These are phyloP conservation scores for Brienomyrus longianalis DNA, from an alignment of 2,113 vertebrate species.

Conservation along the genomic window DNA sequence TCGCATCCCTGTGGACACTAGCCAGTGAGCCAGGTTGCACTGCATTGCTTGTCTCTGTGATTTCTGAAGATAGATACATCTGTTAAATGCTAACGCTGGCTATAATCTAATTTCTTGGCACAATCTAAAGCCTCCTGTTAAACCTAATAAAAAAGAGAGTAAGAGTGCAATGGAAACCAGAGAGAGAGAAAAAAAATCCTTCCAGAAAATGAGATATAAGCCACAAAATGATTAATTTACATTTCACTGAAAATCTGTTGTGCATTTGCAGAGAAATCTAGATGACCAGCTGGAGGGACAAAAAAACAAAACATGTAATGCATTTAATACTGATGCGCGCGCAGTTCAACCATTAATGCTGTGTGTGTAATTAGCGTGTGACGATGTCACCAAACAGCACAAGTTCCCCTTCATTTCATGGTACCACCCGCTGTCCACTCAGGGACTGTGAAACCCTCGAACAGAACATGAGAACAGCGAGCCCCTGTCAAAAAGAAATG, in stretches of 20 bases:
- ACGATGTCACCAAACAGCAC: not conserved
- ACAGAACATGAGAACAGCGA: not conserved
- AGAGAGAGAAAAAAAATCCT: not conserved
- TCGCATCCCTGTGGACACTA: not conserved
- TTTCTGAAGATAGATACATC: constrained; percentile 2
- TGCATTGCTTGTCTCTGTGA: not conserved
- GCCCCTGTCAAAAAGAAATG: not conserved
- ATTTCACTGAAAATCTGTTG: not conserved
- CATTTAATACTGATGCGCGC: not conserved
- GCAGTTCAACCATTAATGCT: not conserved
- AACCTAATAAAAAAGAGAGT: not conserved
- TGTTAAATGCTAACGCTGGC: not conserved
- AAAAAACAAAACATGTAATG: not conserved
- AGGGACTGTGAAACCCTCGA: not conserved
- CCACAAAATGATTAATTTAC: not conserved
- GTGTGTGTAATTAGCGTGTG: not conserved
- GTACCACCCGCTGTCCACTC: not conserved
- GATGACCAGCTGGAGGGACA: not conserved
- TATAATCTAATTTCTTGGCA: constrained; percentile 1
- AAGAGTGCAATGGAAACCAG: not conserved
- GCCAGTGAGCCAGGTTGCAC: not conserved
- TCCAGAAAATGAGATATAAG: not conserved
- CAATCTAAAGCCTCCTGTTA: not conserved
- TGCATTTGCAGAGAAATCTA: not conserved
- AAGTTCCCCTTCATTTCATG: not conserved